Conservation (phyloP, 2,113 vertebrate species). For the Cyanoderma ruficeps region DNA sequence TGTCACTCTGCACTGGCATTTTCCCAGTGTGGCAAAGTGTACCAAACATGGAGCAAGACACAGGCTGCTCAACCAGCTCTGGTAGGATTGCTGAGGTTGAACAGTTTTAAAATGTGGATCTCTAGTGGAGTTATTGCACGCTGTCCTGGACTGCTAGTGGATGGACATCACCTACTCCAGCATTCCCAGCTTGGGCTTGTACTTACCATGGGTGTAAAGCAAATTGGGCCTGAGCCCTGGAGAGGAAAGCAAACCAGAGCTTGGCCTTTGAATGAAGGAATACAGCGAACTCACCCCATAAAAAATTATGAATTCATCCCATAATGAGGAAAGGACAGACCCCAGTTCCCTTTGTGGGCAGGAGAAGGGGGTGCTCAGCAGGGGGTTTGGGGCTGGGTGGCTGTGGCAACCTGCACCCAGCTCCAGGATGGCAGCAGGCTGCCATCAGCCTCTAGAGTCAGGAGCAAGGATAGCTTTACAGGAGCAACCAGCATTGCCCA, state of each 20-base stretch:
- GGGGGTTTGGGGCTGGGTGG: fast-evolving
- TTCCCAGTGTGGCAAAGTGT: not conserved
- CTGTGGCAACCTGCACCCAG: not conserved
- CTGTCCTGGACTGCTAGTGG: not conserved
- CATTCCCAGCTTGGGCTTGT: conserved; percentile 44
- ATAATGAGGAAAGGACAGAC: fast-evolving
- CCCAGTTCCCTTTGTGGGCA: not conserved
- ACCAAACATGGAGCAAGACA: not conserved
- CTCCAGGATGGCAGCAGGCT: fast-evolving
- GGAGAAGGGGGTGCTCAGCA: not conserved
- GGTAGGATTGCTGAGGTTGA: not conserved
- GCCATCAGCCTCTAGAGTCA: not conserved
- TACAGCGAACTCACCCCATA: not conserved
- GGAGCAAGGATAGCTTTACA: not conserved
- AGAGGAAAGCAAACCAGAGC: not conserved
- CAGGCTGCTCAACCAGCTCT: not conserved
- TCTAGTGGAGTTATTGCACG: not conserved
- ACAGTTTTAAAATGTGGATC: not conserved
- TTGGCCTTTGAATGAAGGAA: not conserved
- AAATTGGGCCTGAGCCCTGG: not conserved
- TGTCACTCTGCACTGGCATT: not conserved
- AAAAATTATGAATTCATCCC: fast-evolving
- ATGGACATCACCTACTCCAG: conserved; percentile 21
- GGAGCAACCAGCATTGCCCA: not conserved
- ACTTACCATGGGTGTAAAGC: not conserved